phyloP scores from a whole-genome alignment of 2,113 vertebrate genomes.

The Cinclus cinclus region DNA sequence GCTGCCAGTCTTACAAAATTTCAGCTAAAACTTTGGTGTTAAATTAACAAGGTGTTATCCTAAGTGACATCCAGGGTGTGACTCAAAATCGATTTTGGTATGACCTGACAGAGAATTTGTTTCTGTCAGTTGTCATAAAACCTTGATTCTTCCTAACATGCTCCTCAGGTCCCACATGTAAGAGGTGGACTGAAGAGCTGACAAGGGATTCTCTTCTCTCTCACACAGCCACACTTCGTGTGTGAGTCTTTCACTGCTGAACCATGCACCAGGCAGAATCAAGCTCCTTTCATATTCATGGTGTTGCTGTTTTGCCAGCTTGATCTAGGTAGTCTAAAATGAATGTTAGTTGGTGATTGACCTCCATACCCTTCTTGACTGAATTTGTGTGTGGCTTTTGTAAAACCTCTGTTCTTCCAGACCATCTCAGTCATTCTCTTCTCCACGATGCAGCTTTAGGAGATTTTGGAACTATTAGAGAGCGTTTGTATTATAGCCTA shows the following conservation, averaged over 20 bases:
- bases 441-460: not conserved
- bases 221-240: not conserved
- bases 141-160: not conserved
- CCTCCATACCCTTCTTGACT: not conserved
- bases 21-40: not conserved
- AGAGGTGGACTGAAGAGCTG: not conserved
- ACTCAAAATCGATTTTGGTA: not conserved
- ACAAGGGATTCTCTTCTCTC: not conserved
- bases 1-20: not conserved
- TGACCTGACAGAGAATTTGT: not conserved
- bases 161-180: fast-evolving
- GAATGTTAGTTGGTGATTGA: fast-evolving
- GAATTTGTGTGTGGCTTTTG: not conserved
- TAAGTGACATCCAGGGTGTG: not conserved
- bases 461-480: not conserved
- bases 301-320: not conserved
- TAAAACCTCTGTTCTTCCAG: not conserved
- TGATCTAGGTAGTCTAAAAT: fast-evolving
- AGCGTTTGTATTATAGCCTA: not conserved
- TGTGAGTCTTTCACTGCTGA: not conserved
- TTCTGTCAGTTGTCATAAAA: not conserved
- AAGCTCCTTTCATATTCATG: not conserved
- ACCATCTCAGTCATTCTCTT: not conserved
- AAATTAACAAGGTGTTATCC: not conserved
- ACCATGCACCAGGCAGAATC: not conserved